phyloP scores from a whole-genome alignment of 2,888 invertebrate genomes.

The Nymphalis c-album region DNA sequence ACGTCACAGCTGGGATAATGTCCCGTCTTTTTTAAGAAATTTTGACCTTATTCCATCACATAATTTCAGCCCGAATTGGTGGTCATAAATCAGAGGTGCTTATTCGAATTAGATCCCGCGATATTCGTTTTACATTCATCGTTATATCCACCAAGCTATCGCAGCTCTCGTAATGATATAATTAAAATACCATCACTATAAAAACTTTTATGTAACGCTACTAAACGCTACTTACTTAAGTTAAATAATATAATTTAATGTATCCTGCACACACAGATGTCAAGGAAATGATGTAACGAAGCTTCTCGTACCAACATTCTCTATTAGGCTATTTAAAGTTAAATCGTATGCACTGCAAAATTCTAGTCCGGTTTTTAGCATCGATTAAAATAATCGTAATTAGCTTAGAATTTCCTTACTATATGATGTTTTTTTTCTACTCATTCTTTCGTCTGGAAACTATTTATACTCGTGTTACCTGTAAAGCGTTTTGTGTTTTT shows the following conservation, averaged over 20 bases:
- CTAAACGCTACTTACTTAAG: not conserved
- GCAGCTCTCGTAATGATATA: too few relatives aligned
- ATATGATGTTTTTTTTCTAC: not conserved
- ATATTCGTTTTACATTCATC: too few relatives aligned
- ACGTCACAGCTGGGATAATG: too few relatives aligned
- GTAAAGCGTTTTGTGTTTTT: too few relatives aligned
- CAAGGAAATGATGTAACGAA: constrained; percentile 1
- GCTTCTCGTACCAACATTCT: not conserved
- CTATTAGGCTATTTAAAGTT: not conserved
- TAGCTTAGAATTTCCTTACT: not conserved
- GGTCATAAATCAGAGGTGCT: too few relatives aligned
- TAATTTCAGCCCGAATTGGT: too few relatives aligned
- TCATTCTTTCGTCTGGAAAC: too few relatives aligned
- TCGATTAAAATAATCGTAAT: constrained; percentile 13
- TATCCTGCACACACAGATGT: constrained; percentile 2
- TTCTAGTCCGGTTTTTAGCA: constrained; percentile 2
- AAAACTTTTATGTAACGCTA: not conserved
- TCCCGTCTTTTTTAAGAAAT: too few relatives aligned
- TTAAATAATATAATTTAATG: not conserved
- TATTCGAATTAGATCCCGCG: too few relatives aligned
- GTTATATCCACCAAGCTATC: too few relatives aligned
- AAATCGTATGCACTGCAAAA: not conserved
- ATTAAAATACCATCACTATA: not conserved
- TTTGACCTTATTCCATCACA: too few relatives aligned
- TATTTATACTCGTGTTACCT: too few relatives aligned